Evolutionary conservation across 2,888 invertebrate genomes (phyloP), one percentile per base, ranked within the genome.

Genomic region (Cheilosia grossa): DNA sequence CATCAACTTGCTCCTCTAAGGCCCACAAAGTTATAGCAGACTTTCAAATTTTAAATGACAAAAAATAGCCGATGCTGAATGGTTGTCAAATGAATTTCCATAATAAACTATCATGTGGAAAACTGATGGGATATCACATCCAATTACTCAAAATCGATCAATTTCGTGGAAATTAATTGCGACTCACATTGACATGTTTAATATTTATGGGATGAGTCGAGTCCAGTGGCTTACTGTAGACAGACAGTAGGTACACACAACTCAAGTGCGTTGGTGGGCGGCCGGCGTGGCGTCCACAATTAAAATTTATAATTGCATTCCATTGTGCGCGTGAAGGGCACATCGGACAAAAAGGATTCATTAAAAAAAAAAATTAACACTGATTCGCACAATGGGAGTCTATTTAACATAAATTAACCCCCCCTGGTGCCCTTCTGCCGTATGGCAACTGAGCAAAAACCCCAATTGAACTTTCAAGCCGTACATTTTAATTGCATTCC

Each of bases 231-330:
- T 64, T 56, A 4, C 56, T 56, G 56, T 47, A 19, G 10, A 42
- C 67, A 33, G 19, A 33, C 51, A 51, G 13, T 27, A 6, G 15
- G 47, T 21, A 21, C n/a, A 33, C 33, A 37, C 56, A 56, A 30
- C 30, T 44, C 61, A 67, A 75, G 51, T 17, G 24, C 59, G 53
- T 33, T 10, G 37, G 63, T 63, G 73, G 56, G 30, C 9, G 30
- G 9, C 9, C 30, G 30, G 30, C 7, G 30, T 9, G 30, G 58
- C 47, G 64, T 27, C 56, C n/a, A 74, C 73, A 79, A 83, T 83
- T 83, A 83, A 83, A 79, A 74, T 82, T 83, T 83, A 74, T 83
- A 83, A 83, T 83, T 83, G 82, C 79, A 83, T 83, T 83, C 64
- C 74, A 83, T 79, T 83, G 79, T 82, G 54, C 19, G 27, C 24